Conservation (phyloP, 2,797 vertebrate genomes). For the Mastacembelus armatus region DNA sequence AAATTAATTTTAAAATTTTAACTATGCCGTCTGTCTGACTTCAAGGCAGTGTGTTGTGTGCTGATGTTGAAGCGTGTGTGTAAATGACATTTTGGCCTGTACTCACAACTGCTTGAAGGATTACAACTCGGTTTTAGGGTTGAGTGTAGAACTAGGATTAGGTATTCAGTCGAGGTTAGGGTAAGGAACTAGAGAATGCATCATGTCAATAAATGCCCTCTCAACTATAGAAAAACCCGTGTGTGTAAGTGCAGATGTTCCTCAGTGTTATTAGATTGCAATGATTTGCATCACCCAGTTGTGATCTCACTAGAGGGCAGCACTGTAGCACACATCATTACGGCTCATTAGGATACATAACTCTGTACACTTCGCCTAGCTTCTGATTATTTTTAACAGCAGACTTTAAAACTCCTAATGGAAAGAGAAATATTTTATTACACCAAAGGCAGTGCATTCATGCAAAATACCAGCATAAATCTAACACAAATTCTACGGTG, state of each 20-base stretch:
- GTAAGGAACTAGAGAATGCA: too few relatives aligned
- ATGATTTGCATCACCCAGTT: constrained; percentile 45
- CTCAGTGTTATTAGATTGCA: constrained; percentile 6
- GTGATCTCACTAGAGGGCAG: constrained; percentile 74
- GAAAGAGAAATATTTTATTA: neutral
- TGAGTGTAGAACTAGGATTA: too few relatives aligned
- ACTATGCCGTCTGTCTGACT: neutral
- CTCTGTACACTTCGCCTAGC: neutral
- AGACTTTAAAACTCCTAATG: neutral
- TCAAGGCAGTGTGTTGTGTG: neutral
- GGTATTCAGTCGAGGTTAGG: too few relatives aligned
- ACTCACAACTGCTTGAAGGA: too few relatives aligned
- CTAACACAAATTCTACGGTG: neutral
- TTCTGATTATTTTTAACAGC: neutral
- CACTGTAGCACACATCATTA: constrained; percentile 56
- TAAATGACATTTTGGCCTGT: neutral
- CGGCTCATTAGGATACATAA: constrained; percentile 35
- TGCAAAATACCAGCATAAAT: neutral
- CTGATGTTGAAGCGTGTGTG: neutral
- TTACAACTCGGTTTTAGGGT: neutral
- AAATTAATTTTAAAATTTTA: constrained; percentile 86
- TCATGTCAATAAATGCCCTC: neutral
- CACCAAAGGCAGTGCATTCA: neutral
- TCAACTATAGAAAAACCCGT: neutral
- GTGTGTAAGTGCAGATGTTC: neutral